Evolutionary conservation across 2,888 invertebrate genomes (phyloP), one percentile per base, ranked within the genome.

Genomic region (Ferrisia virgata): DNA sequence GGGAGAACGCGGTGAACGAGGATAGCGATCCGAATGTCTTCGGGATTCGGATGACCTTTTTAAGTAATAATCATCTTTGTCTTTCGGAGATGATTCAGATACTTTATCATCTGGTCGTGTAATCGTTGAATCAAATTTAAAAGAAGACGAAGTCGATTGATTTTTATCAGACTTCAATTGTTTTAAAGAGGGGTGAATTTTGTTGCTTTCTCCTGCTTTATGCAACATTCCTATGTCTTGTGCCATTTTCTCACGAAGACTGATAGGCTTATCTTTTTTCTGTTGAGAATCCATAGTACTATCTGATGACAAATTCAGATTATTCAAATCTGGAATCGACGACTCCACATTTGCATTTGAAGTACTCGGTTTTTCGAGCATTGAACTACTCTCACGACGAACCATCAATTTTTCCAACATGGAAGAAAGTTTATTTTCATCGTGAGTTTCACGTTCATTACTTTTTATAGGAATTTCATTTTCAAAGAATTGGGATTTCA

Each of bases 131-230:
- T 72, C 72, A 1, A 25, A 33, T n/a, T 31, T 72, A 1, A 5
- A 11, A 18, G 33, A n/a, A 69, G n/a, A 2, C 11, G 72, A 1
- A 9, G 72, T 53, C 18, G 53, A 53, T 9, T 1, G 43, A 22
- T 76, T 72, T 31, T 9, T 4, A 76, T 83, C 72, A 9, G 64
- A 40, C 47, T 76, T 72, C 43, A 83, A 28, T n/a, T 31, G 69
- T 33, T 83, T 83, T 47, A 83, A 31, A 18, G 83, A 83, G 5
- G 72, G 31, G 2, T 13, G 15, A n/a, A 83, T 83, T 43, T 83
- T 83, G 22, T n/a, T 15, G n/a, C 83, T 83, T 40, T 83, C 83
- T 13, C 83, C 83, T 0, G 25, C 83, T n/a, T 40, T 69, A 18
- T 83, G 83, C 6, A 83, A 2, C 2, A 28, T 22, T 39, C 25